phyloP scores from a whole-genome alignment of 2,797 vertebrate genomes.

The Knipowitschia caucasica region DNA sequence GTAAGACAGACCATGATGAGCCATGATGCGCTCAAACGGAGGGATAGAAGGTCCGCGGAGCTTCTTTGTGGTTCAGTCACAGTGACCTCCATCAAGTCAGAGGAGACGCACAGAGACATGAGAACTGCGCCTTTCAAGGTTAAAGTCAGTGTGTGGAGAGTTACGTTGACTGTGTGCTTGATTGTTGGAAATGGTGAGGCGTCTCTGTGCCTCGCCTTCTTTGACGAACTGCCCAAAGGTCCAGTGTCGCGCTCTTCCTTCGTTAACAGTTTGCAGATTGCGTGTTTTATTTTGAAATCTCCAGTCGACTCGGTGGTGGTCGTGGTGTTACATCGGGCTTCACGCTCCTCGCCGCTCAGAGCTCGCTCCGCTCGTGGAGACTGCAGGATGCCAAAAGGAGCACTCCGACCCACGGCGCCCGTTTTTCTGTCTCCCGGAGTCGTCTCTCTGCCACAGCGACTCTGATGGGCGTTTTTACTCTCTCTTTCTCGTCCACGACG shows the following conservation, averaged over 20 bases:
- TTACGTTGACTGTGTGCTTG: slow-evolving; percentile 11
- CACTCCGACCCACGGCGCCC: slow-evolving; percentile 56
- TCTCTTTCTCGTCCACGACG: slow-evolving; percentile 51
- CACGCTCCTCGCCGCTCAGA: slow-evolving; percentile 19
- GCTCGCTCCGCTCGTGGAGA: slow-evolving; percentile 53
- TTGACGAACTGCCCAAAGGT: background rate
- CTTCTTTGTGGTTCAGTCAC: slow-evolving; percentile 15
- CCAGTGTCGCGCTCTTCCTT: background rate
- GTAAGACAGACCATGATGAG: too few relatives aligned
- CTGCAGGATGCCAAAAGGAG: slow-evolving; percentile 63
- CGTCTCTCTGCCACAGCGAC: slow-evolving; percentile 50
- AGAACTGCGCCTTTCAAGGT: slow-evolving; percentile 26
- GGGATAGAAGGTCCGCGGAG: slow-evolving; percentile 2
- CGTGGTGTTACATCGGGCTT: slow-evolving; percentile 7
- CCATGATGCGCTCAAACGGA: background rate
- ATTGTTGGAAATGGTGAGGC: rapidly evolving
- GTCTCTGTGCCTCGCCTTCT: background rate
- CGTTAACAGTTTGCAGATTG: too few relatives aligned
- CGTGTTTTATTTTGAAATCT: slow-evolving; percentile 43
- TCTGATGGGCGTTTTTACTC: slow-evolving; percentile 69
- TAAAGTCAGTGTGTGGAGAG: slow-evolving; percentile 1
- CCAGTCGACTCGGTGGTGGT: background rate
- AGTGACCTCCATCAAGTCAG: slow-evolving; percentile 21
- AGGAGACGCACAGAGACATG: slow-evolving; percentile 18
- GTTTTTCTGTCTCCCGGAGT: slow-evolving; percentile 54